Conservation (phyloP, 2,113 vertebrate species). For the Sakesphorus luctuosus region DNA sequence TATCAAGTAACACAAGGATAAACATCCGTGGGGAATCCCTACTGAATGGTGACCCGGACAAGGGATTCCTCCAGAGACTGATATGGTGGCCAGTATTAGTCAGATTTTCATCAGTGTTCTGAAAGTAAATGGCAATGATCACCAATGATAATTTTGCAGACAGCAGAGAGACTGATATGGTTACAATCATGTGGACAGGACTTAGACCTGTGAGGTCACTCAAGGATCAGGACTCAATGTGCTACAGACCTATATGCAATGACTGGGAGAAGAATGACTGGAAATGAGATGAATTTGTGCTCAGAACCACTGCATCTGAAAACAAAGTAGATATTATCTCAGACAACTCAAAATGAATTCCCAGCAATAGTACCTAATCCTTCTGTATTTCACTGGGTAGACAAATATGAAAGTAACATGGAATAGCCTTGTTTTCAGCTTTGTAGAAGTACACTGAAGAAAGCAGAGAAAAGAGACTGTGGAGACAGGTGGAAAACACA, state of each 20-base stretch:
- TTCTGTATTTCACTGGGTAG: background rate
- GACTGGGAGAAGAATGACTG: background rate
- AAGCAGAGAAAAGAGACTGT: background rate
- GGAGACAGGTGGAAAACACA: background rate
- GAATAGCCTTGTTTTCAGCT: background rate
- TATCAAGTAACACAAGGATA: background rate
- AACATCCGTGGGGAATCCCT: background rate
- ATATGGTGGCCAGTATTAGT: background rate
- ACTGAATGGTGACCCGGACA: background rate
- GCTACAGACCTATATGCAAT: background rate
- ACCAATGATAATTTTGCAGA: background rate
- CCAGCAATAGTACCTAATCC: background rate
- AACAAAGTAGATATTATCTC: background rate
- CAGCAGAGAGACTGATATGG: background rate
- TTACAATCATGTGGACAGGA: background rate
- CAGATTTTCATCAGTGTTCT: background rate
- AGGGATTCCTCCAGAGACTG: background rate
- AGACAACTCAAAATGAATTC: background rate
- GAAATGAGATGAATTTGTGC: background rate
- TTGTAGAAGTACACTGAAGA: background rate
- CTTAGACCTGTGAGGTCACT: background rate
- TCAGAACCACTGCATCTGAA: background rate
- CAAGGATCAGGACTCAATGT: background rate
- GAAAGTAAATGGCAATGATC: background rate
- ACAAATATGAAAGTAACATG: background rate